Base-by-base conservation (phyloP, 2,888 invertebrate genomes). In the Chalcis sispes region DNA sequence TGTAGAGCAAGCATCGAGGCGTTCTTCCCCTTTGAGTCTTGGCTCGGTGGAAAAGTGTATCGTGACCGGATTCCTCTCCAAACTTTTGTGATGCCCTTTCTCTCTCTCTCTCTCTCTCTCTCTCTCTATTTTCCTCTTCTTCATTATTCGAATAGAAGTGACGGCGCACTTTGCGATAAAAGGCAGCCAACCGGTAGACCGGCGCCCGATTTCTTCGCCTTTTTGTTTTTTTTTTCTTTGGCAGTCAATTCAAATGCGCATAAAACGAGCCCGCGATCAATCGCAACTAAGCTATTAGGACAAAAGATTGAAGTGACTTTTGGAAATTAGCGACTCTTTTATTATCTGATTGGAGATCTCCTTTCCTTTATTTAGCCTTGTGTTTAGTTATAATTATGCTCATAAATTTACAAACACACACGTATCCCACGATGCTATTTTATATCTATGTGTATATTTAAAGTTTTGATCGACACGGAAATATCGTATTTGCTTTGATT, bases 211-310 rank as follows among this genome's bases (percentile, higher is more conserved):
- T 23, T 29, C 18, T 29, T 48, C 18, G 27, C 18, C 48, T 23
- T 29, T 36, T 29, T 48, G 2, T 56, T 32, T 23, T 29, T 20
- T 3, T 23, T 1, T 25, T 3, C 27, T 42, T 62, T 58, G 56
- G 32, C 48, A 69, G 52, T 59, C 20, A 70, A 71, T 75, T 71
- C 65, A 13, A 71, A 70, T 66, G 70, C 71, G 66, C 75, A 66
- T 75, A 71, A 75, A 65, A 75, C 59, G 4, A 29, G 27, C 8
- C 29, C 23, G 18, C 48, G 70, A 75, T 71, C 71, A 61, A 75
- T 65, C 36, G 27, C 15, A 20, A n/a, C 18, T 4, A 1, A 8
- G 42, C 10, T 32, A 46, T 72, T 48, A 65, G 10, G 40, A 23
- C 72, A 46, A 48, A 56, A 13, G 32, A n/a, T 27, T 56, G 20